A percentile compares a stretch with the other conserved stretches of the same genome.
These are phyloP conservation scores for Sitta carolinensis DNA, from an alignment of 2,797 vertebrate genomes.

Conservation along the genomic window DNA sequence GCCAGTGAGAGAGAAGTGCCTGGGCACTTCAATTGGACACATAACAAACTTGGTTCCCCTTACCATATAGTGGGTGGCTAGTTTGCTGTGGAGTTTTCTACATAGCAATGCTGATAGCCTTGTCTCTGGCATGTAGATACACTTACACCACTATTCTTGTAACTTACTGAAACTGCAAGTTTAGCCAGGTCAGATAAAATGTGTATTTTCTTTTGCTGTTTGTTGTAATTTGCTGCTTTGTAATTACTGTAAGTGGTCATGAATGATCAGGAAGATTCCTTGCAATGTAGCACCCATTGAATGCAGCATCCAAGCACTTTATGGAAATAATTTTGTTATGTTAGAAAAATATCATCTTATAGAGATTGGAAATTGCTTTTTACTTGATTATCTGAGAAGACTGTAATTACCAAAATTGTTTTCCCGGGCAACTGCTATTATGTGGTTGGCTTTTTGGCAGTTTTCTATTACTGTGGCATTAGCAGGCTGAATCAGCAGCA, in stretches of 20 bases:
- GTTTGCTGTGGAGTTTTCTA: not conserved
- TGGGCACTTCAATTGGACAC: not conserved
- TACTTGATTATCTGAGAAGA: not conserved
- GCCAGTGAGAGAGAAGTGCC: not conserved
- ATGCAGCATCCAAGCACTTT: not conserved
- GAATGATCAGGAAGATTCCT: not conserved
- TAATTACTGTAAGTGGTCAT: not conserved
- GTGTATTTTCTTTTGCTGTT: not conserved
- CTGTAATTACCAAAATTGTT: conserved; percentile 5
- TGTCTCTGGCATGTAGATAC: not conserved
- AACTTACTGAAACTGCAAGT: not conserved
- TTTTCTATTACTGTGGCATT: not conserved
- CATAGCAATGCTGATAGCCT: not conserved
- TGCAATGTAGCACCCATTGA: not conserved
- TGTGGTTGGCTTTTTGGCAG: not conserved
- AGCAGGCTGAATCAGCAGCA: not conserved
- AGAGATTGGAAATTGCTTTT: not conserved
- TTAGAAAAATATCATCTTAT: not conserved
- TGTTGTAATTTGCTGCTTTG: not conserved
- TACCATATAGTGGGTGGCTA: not conserved
- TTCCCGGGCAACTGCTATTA: not conserved
- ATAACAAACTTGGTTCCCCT: not conserved
- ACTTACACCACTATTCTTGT: not conserved
- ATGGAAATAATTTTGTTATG: not conserved
- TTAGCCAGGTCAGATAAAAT: not conserved